Evolutionary conservation across 1,140 invertebrate species (phyloP), one percentile per base, ranked within the genome.

Genomic region (Hestina assimilis): DNA sequence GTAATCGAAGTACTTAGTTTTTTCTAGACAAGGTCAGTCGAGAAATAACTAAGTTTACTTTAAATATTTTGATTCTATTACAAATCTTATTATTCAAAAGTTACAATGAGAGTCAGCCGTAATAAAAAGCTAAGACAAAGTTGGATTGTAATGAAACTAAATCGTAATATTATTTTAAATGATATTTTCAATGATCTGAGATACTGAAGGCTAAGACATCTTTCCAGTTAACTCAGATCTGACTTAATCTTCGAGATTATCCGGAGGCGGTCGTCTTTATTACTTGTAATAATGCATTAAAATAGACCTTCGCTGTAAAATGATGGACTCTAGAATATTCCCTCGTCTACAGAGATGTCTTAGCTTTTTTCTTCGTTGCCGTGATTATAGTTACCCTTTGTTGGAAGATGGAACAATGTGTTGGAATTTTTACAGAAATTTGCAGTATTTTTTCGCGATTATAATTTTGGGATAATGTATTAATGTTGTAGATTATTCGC

Each of bases 231-330:
- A 35, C 46, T 38, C 28, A 38, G 46, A 6, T 23, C 31, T 35
- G 46, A 35, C 31, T 48, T 48, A 48, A 48, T 48, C 46, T 48
- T 20, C 17, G 14, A 48, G 46, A 48, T 48, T 48, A 48, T 48
- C 46, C 31, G 28, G 46, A 33, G 46, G 46, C 46, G 46, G 46
- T 38, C 46, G 46, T 24, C 46, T 48, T 48, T 48, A 48, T 48
- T 48, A 48, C 46, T 48, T 48, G 46, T 48, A 48, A 48, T 48
- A 48, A 48, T 29, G 46, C 29, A 48, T 48, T 47, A 31, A 46
- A 46, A 46, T 47, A 47, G 43, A 47, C 43, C 43, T 15, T 29
- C 28, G 26, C 24, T 17, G 17, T 11, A 28, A 46, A 31, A 47
- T 47, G 28, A 47, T 35, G 31, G 31, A 35, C 15, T 35, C 15